Evolutionary conservation across 2,113 vertebrate species (phyloP).

Genomic region (Murina feae): DNA sequence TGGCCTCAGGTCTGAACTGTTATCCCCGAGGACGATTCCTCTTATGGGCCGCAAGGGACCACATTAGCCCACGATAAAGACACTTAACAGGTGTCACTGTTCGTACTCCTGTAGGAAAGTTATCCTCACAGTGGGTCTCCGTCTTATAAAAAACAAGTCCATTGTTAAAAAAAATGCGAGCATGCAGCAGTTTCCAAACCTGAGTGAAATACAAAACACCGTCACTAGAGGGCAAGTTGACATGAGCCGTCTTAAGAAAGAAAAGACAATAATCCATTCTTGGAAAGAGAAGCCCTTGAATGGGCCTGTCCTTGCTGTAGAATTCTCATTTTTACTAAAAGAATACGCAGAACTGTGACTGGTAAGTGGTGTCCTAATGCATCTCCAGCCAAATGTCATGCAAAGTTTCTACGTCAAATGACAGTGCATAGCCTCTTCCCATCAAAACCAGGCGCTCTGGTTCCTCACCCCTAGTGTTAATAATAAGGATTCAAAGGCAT

Average conservation of each 20-base stretch:
- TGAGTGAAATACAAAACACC: constrained; percentile 39
- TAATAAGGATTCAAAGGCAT: neutral
- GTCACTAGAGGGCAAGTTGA: constrained; percentile 61
- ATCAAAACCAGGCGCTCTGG: neutral
- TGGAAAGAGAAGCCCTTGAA: neutral
- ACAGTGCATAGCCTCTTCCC: neutral
- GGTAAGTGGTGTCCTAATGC: neutral
- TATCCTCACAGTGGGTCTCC: neutral
- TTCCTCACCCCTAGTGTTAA: neutral
- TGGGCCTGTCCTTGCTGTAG: neutral
- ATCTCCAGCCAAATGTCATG: neutral
- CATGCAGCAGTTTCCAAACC: rapidly evolving
- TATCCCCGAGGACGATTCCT: rapidly evolving
- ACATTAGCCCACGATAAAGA: too few species aligned
- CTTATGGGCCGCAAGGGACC: neutral
- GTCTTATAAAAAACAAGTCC: neutral
- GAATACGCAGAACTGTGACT: neutral
- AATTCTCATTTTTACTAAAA: neutral
- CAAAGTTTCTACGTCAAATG: neutral
- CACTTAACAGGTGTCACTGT: neutral
- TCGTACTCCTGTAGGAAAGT: neutral
- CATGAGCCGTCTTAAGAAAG: neutral
- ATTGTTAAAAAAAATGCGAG: neutral
- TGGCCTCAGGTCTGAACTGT: neutral
- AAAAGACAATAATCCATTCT: neutral